phyloP scores from a whole-genome alignment of 1,140 invertebrate genomes.

The Mya arenaria region DNA sequence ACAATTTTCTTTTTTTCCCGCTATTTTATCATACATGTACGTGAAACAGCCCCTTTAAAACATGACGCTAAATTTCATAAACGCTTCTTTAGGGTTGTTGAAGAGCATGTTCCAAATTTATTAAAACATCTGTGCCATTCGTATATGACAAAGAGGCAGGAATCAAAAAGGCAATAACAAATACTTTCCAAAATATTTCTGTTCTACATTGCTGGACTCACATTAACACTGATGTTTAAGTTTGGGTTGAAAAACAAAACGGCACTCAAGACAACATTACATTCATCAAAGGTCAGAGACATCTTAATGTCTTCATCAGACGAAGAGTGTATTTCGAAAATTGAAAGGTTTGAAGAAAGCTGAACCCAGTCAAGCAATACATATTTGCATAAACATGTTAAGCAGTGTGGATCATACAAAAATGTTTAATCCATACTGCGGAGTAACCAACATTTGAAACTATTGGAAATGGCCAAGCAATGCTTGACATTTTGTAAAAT shows the following conservation, averaged over 20 bases:
- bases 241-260: conserved; percentile 9
- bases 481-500: not conserved
- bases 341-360: not conserved
- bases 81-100: not conserved
- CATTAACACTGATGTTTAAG: no score
- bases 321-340: not conserved
- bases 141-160: conserved; percentile 11
- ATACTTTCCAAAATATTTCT: no score
- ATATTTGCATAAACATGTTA: conserved; percentile 11
- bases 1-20: no score
- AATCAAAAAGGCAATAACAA: no score
- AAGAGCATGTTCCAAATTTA: conserved; percentile 1
- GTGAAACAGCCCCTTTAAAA: no score
- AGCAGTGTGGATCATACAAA: not conserved
- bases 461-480: not conserved
- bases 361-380: not conserved
- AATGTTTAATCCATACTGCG: conserved; percentile 5
- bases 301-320: not conserved
- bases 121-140: not conserved
- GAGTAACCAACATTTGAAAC: not conserved
- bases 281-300: not conserved
- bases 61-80: conserved; percentile 13
- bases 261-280: not conserved
- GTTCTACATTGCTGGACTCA: no score
- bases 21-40: no score